phyloP scores from a whole-genome alignment of 2,113 vertebrate genomes.

The Bombycilla garrulus region DNA sequence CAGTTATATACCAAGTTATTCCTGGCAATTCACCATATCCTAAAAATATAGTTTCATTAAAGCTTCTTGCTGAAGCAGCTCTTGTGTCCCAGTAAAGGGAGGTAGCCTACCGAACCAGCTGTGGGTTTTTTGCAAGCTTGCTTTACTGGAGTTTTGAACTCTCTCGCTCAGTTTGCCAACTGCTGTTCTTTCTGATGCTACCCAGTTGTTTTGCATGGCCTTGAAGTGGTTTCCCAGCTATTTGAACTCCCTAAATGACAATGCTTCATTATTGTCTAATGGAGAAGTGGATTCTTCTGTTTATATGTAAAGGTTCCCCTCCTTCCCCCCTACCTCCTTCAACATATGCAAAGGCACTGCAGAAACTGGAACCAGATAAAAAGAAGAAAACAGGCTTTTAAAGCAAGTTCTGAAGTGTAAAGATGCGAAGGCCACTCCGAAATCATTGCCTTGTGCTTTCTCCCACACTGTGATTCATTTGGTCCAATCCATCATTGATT shows the following conservation, averaged over 20 bases:
- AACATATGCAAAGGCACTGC: conserved; percentile 75
- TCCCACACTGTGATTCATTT: conserved; percentile 77
- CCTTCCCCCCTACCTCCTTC: conserved; percentile 66
- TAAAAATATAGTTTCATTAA: neutral
- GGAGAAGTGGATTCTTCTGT: conserved; percentile 76
- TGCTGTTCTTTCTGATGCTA: conserved; percentile 73
- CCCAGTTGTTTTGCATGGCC: conserved; percentile 73
- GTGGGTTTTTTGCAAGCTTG: conserved; percentile 57
- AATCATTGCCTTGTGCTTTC: conserved; percentile 61
- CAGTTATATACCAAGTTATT: conserved; percentile 7
- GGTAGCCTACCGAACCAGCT: conserved; percentile 57
- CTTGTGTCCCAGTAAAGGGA: neutral
- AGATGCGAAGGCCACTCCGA: conserved; percentile 68
- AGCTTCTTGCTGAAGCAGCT: conserved; percentile 14
- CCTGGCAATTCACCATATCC: conserved; percentile 30
- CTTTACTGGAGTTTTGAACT: conserved; percentile 62
- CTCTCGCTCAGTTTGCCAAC: conserved; percentile 66
- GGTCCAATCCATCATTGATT: conserved; percentile 82
- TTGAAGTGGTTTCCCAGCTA: conserved; percentile 82
- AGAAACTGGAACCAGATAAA: conserved; percentile 81
- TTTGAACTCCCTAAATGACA: conserved; percentile 74
- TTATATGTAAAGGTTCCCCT: conserved; percentile 72
- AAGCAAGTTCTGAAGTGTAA: conserved; percentile 68
- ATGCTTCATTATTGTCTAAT: conserved; percentile 71
- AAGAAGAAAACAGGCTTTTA: conserved; percentile 72